Base-by-base conservation (phyloP, 2,888 invertebrate species). In the Cyrtodaria siliqua region DNA sequence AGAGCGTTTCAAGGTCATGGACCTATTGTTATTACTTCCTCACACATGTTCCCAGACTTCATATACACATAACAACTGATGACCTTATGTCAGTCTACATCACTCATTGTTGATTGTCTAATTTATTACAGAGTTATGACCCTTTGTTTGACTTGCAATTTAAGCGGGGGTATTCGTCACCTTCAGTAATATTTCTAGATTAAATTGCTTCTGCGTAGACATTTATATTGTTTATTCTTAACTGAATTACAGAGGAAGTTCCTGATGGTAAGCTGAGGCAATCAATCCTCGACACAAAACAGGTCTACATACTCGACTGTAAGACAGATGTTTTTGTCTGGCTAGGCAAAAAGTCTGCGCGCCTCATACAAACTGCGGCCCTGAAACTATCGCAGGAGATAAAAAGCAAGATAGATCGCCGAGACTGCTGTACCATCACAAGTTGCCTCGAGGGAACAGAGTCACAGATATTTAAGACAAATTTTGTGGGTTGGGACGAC, bases 401-500 rank as follows among this genome's bases (percentile, higher is more conserved):
- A 57, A 97, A 98, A 93, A 96, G 96, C 87, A 99, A 99, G 98
- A 96, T 99, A 82, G 91, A 93, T 42, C 94, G 97, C 64, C 93
- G 98, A 0, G 94, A 96, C 14, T 97, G 97, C 93, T 97, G 99
- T 0, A 94, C 97, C 85, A 97, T 99, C 44, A 97, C 97, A 0
- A 94, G 98, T 59, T 95, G 98, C 23, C 96, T 98, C 88, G 98
- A 99, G 94, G 98, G 97, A 24, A 94, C 94, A 60, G 94, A 95
- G 80, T 92, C 93, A 42, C 94, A 94, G 89, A 93, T 99, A 83
- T 99, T 99, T 94, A 99, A 99, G 93, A 96, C 97, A 0, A 99
- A 99, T 93, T 99, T 99, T 94, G 94, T 95, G 55, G 98, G 98
- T 9, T 99, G 99, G 99, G 99, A 99, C 92, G 99, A 99, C 93